Percentiles rank a stretch among this genome's conserved stretches.
phyloP scores from a whole-genome alignment of 2,113 vertebrate genomes.

The Murina feae region DNA sequence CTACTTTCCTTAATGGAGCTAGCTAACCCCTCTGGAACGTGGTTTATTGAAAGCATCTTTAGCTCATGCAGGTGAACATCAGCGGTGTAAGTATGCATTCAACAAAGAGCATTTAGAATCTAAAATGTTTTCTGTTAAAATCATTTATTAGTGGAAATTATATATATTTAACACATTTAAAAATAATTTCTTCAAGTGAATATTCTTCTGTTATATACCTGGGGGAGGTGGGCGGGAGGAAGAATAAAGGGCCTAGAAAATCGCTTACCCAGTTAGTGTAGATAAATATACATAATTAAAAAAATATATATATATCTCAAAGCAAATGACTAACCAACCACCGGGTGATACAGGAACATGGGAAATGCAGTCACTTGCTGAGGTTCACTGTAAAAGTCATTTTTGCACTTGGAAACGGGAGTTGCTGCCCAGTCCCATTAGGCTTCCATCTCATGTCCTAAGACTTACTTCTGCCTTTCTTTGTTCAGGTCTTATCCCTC shows the following conservation, averaged over 20 bases:
- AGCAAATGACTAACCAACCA: neutral
- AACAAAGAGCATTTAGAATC: neutral
- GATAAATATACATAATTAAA: neutral
- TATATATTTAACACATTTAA: neutral
- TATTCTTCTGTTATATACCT: neutral
- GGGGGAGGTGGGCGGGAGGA: neutral
- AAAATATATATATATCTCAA: neutral
- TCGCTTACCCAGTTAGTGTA: neutral
- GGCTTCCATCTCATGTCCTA: slow-evolving; percentile 63
- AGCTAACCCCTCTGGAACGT: neutral
- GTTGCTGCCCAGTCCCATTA: slow-evolving; percentile 55
- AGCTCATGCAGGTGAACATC: neutral
- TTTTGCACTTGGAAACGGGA: slow-evolving; percentile 25
- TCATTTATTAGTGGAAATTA: neutral
- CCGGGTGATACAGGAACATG: neutral
- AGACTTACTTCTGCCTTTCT: slow-evolving; percentile 51
- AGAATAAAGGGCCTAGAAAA: neutral
- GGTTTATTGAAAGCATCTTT: neutral
- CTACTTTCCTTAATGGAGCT: neutral
- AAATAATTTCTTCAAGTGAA: neutral
- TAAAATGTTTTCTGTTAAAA: neutral
- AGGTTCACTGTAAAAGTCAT: slow-evolving; percentile 49
- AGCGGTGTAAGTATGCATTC: neutral
- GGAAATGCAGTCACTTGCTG: neutral
- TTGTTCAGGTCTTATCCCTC: slow-evolving; percentile 72